These are phyloP conservation scores for Latrodectus elegans DNA, from an alignment of 2,888 invertebrate species.

Conservation along the genomic window DNA sequence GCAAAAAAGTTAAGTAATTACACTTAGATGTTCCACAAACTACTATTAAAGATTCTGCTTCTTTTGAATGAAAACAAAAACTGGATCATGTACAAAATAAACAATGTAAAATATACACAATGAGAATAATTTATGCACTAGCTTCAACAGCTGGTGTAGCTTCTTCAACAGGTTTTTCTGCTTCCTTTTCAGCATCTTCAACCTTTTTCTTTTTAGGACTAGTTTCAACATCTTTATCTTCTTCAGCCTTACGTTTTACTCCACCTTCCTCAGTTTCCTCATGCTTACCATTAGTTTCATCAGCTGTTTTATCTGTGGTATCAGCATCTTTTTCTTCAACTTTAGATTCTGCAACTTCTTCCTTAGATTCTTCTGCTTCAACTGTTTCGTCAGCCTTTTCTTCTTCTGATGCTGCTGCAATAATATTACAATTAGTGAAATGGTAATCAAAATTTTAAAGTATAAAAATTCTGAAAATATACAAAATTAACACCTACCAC, in stretches of 20 bases:
- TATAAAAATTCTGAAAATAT: background rate
- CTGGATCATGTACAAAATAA: conserved; percentile 55
- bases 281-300: conserved; percentile 28
- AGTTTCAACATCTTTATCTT: background rate
- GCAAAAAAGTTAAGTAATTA: background rate
- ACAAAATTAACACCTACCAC: conserved; percentile 17
- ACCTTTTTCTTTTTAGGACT: conserved; percentile 36
- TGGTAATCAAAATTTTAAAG: background rate
- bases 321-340: conserved; percentile 6
- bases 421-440: background rate
- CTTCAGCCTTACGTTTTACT: conserved; percentile 33
- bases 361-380: conserved; percentile 6
- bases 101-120: conserved; percentile 61
- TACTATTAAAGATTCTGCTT: conserved; percentile 33
- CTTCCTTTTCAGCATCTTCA: conserved; percentile 29
- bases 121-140: conserved; percentile 29
- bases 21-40: conserved; percentile 15
- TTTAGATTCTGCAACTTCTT: conserved; percentile 4
- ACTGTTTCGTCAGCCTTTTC: conserved; percentile 23
- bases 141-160: conserved; percentile 26
- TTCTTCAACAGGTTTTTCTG: conserved; percentile 32
- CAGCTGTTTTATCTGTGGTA: background rate
- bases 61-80: conserved; percentile 45
- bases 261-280: conserved; percentile 12
- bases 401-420: conserved; percentile 6